Conservation (phyloP, 1,140 invertebrate genomes). For the Lordiphosa stackelbergi region DNA sequence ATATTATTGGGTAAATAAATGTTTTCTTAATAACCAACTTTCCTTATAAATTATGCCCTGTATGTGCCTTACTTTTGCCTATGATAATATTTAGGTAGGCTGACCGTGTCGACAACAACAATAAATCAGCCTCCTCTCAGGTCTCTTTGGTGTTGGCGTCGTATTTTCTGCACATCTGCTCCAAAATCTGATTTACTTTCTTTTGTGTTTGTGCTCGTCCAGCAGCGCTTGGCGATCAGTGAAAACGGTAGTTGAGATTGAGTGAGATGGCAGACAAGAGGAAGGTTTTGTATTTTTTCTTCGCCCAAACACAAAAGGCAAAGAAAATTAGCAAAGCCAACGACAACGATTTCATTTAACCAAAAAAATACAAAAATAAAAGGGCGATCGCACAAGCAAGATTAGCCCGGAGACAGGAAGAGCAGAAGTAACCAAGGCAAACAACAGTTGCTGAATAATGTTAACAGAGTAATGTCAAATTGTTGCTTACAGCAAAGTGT, state of each 20-base stretch:
- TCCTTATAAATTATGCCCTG: constrained; percentile 25
- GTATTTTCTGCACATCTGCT: constrained; percentile 61
- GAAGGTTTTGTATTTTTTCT: constrained; percentile 4
- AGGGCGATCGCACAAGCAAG: constrained; percentile 71
- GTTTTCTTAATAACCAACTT: constrained; percentile 47
- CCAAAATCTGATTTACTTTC: constrained; percentile 74
- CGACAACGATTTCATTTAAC: constrained; percentile 33
- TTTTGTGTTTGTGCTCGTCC: constrained; percentile 40
- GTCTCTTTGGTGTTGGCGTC: constrained; percentile 35
- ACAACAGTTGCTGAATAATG: background rate
- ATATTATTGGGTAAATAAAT: constrained; percentile 35
- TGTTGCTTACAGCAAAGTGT: too few species aligned
- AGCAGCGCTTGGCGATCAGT: constrained; percentile 20
- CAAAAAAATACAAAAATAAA: constrained; percentile 32
- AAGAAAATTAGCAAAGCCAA: constrained; percentile 65
- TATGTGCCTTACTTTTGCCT: constrained; percentile 47
- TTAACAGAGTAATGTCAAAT: constrained; percentile 1
- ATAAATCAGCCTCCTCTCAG: constrained; percentile 49
- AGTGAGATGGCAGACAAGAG: constrained; percentile 23
- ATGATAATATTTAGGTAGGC: constrained; percentile 71
- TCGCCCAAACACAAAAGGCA: constrained; percentile 34
- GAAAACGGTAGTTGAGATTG: constrained; percentile 61
- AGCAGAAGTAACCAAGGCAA: constrained; percentile 13
- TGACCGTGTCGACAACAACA: constrained; percentile 57
- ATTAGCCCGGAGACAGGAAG: constrained; percentile 36